These are phyloP conservation scores for Drosophila sulfurigaster DNA, from an alignment of 1,140 invertebrate genomes.

Conservation along the genomic window DNA sequence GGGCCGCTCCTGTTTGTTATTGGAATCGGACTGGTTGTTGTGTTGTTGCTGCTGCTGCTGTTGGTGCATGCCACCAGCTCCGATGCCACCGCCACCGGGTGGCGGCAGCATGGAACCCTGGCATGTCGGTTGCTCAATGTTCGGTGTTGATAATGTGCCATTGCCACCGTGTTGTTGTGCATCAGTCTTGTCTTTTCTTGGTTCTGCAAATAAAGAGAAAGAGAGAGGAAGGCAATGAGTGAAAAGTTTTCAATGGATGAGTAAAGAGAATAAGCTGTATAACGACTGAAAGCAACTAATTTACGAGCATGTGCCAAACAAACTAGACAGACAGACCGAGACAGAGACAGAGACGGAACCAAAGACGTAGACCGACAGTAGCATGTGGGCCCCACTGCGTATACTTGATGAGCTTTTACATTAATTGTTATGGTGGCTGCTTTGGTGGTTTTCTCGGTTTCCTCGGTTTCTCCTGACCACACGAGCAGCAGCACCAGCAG, in stretches of 20 bases:
- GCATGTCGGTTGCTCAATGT: constrained; percentile 86
- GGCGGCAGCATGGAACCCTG: constrained; percentile 85
- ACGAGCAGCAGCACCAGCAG: background rate
- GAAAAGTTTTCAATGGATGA: background rate
- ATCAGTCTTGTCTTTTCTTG: constrained; percentile 96
- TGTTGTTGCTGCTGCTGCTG: constrained; percentile 46
- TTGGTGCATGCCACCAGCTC: constrained; percentile 56
- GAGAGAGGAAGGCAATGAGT: constrained; percentile 36
- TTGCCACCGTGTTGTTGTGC: constrained; percentile 88
- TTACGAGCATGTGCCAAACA: constrained; percentile 50
- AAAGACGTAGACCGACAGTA: constrained; percentile 29
- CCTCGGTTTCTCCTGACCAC: constrained; percentile 23
- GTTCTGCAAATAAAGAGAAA: constrained; percentile 87
- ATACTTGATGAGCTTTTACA: constrained; percentile 78
- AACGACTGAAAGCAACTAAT: constrained; percentile 59
- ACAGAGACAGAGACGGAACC: constrained; percentile 16
- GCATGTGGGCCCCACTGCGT: constrained; percentile 36
- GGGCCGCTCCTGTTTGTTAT: constrained; percentile 89
- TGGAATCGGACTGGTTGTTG: constrained; percentile 66
- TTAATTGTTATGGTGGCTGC: constrained; percentile 73
- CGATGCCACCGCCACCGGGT: constrained; percentile 68
- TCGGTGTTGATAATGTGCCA: constrained; percentile 87
- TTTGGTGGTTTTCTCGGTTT: constrained; percentile 37
- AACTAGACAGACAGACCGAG: constrained; percentile 7
- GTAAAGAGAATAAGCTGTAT: constrained; percentile 30